Percentiles rank a stretch among this genome's conserved stretches.
Evolutionary conservation across 2,888 invertebrate species (phyloP).

Genomic region (Cordilura impudica): DNA sequence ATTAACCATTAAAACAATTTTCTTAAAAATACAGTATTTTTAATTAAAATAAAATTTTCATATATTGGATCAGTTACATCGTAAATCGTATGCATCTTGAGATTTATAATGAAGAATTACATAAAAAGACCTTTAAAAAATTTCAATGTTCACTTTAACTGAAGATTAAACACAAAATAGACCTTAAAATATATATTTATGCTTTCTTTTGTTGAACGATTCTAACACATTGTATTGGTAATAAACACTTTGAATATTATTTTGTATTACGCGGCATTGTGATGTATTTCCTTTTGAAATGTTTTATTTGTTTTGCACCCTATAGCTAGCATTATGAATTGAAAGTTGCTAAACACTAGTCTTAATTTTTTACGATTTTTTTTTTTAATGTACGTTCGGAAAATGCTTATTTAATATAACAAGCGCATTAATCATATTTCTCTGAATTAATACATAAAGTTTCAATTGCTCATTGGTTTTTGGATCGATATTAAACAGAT

Average conservation of each 20-base stretch:
- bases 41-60: slow-evolving; percentile 13
- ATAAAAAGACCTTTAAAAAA: not conserved
- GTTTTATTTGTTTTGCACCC: too few species aligned
- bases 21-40: slow-evolving; percentile 1
- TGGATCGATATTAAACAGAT: too few species aligned
- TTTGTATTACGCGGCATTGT: not conserved
- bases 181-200: slow-evolving; percentile 38
- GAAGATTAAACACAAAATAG: slow-evolving; percentile 20
- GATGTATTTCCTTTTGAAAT: too few species aligned
- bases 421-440: too few species aligned
- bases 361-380: too few species aligned
- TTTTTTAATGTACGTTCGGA: too few species aligned
- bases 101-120: not conserved
- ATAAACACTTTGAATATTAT: not conserved
- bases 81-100: not conserved
- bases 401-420: too few species aligned
- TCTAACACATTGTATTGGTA: not conserved
- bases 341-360: too few species aligned
- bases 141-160: slow-evolving; percentile 1
- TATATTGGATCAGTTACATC: not conserved
- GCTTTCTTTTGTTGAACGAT: not conserved
- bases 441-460: too few species aligned
- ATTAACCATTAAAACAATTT: too few species aligned
- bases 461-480: too few species aligned
- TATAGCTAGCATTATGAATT: too few species aligned